Base-by-base conservation (phyloP, 2,888 invertebrate species). In the Drosophila borborema region DNA sequence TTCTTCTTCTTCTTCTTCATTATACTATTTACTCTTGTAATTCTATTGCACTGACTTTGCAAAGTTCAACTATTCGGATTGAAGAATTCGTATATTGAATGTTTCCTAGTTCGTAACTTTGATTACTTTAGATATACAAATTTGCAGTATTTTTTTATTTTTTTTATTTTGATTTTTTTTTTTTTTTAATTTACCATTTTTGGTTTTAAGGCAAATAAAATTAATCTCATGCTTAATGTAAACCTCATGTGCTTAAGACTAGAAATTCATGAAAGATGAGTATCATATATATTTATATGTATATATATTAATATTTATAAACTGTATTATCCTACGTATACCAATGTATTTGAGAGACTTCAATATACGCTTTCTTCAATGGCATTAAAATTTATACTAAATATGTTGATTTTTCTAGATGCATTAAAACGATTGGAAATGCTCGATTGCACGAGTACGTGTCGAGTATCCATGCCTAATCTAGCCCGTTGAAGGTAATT, bases 221-320 rank as follows among this genome's bases (percentile, higher is more conserved):
- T 81, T 64, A 53, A 51, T 61, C 58, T 46, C 46, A 56, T 38
- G 55, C 70, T 41, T 63, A 31, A 64, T 60, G 28, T 64, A 71
- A 76, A 73, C 55, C 55, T 62, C 45, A 64, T 74, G 60, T 65
- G 38, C 40, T 66, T 82, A 80, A 7, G 64, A 64, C 83, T 80
- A 80, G 80, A 80, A 80, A 80, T 80, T 80, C 80, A 82, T 80
- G 83, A 82, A 80, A 72, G 80, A 67, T 74, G 63, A 65, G 59
- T 79, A 66, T 56, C 49, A 3, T 8, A n/a, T 41, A n/a, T 41
- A n/a, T 41, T n/a, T 60, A 49, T 56, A 34, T 49, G 23, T 64
- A 53, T 51, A 8, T 54, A 48, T 65, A 43, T 48, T 16, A 49
- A 23, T 55, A 51, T 67, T 38, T 63, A 59, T 63, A 38, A 69